phyloP scores from a whole-genome alignment of 2,888 invertebrate species.

The Anodontia alba region DNA sequence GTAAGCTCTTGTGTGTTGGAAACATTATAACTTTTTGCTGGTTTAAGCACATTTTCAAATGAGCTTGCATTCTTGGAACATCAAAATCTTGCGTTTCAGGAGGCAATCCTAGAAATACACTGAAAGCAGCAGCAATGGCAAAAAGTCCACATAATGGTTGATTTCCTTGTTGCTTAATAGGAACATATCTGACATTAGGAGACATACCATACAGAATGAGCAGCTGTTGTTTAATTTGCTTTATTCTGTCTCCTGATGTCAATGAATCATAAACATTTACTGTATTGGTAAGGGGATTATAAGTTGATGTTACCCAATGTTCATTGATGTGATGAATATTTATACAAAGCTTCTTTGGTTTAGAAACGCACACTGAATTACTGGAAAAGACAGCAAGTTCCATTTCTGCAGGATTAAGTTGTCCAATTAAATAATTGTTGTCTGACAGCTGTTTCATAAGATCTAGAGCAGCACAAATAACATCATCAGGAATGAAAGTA shows the following conservation, averaged over 20 bases:
- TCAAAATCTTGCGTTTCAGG: background rate
- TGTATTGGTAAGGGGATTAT: background rate
- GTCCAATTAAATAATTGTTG: background rate
- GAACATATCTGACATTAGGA: background rate
- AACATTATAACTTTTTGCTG: background rate
- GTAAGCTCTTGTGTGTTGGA: background rate
- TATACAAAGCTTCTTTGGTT: background rate
- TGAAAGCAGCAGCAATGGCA: background rate
- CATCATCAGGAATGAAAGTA: background rate
- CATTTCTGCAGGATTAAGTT: background rate
- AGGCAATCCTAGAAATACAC: background rate
- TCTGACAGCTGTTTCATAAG: background rate
- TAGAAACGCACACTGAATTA: background rate
- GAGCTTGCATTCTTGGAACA: background rate
- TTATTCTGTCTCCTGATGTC: background rate
- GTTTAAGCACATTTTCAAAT: background rate
- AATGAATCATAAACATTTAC: background rate
- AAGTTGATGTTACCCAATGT: background rate
- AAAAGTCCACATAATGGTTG: background rate
- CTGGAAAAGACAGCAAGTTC: background rate
- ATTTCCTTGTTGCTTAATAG: background rate
- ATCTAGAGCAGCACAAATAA: background rate
- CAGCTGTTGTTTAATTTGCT: background rate
- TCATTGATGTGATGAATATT: background rate
- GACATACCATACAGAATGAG: background rate